Evolutionary conservation across 2,797 vertebrate genomes (phyloP), one percentile per base, ranked within the genome.

Genomic region (Morus bassanus): DNA sequence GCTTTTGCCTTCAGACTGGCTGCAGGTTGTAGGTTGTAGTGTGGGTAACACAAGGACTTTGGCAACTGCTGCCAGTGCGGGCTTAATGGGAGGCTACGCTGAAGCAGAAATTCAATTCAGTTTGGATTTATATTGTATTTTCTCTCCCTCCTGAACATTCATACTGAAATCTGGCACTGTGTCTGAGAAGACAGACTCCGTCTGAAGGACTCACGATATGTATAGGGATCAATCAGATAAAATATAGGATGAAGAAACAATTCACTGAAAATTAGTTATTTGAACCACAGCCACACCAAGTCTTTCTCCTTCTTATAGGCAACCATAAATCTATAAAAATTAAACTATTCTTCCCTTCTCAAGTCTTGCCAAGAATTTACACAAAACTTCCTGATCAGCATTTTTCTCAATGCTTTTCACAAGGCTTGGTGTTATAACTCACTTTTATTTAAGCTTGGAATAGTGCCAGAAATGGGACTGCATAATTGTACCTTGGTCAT

Each of bases 91-190:
- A 96, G 85, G 61, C 80, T 93, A 84, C 18, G 23, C n/a, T 92
- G 89, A 95, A 95, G 93, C 60, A 74, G 89, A 96, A 97, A 97
- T 95, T 79, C 80, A 91, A 37, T 86, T 96, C 63, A 31, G 74
- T 96, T 95, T 91, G 86, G 88, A 89, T 94, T 96, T 95, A 69
- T 95, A 83, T 61, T 88, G 63, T 89, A 48, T 94, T 90, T 94
- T 95, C 82, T 96, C 48, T 96, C 82, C 80, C 39, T 88, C 23
- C 25, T 85, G 69, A 67, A 69, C 11, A 18, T 51, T 64, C 64
- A 30, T 68, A 11, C 54, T 65, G 68, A 30, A 84, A 72, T 56
- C 59, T 90, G 91, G 43, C 46, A 31, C 54, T 56, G 33, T 0
- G 0, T 59, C 63, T 85, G 79, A 88, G 60, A 77, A 82, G 61